A percentile compares a stretch with the other conserved stretches of the same genome.
Conservation (phyloP, 2,797 vertebrate genomes). For the Astyanax mexicanus region DNA sequence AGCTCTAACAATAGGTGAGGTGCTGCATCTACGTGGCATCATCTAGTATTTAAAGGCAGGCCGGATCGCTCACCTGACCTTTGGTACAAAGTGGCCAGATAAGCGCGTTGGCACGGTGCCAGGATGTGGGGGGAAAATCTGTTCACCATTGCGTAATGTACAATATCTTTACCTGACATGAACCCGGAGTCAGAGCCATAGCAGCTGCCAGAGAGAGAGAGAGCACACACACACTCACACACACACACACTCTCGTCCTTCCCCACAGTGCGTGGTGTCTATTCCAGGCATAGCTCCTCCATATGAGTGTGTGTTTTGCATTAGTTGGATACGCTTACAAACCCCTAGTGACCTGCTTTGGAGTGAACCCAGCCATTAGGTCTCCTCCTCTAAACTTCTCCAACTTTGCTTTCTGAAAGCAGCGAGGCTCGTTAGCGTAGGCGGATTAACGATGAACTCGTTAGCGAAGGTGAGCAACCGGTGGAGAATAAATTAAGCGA, state of each 20-base stretch:
- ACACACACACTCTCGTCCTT: not conserved
- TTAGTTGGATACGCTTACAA: constrained; percentile 19
- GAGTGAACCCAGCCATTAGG: constrained; percentile 32
- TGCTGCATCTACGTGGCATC: constrained; percentile 7
- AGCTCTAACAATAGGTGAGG: no score
- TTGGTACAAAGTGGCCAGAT: constrained; percentile 74
- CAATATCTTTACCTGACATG: constrained; percentile 82
- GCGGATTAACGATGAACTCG: not conserved
- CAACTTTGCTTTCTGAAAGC: constrained; percentile 20
- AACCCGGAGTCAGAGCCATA: constrained; percentile 62
- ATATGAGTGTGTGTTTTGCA: constrained; percentile 37
- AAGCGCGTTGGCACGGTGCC: constrained; percentile 68
- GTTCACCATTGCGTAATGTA: constrained; percentile 81
- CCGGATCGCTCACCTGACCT: constrained; percentile 64
- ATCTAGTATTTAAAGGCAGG: not conserved
- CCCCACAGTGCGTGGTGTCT: not conserved
- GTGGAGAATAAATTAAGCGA: constrained; percentile 11
- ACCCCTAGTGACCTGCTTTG: not conserved
- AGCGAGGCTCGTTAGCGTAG: constrained; percentile 23
- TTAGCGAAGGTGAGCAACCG: constrained; percentile 8
- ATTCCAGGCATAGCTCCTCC: constrained; percentile 24
- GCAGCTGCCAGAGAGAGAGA: constrained; percentile 55
- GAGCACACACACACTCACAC: constrained; percentile 3
- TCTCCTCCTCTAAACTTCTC: not conserved
- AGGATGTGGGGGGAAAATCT: constrained; percentile 75